Evolutionary conservation across 2,888 invertebrate genomes (phyloP).

Genomic region (Troglohyphantes excavatus): DNA sequence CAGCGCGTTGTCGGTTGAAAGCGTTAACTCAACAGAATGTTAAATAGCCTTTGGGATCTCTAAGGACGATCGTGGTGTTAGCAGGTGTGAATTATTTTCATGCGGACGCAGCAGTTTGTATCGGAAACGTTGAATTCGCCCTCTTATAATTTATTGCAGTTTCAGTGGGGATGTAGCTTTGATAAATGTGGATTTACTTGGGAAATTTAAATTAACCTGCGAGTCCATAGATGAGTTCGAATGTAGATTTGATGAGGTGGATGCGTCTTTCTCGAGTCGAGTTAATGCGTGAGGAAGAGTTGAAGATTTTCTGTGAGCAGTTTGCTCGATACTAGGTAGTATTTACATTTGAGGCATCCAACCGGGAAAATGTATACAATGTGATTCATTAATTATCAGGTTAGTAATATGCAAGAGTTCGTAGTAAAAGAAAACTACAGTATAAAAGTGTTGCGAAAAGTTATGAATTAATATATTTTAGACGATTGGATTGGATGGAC

Average conservation of each 20-base stretch:
- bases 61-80: neutral
- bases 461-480: too few species aligned
- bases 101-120: neutral
- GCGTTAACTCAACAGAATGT: constrained; percentile 5
- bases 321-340: too few species aligned
- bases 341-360: too few species aligned
- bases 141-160: neutral
- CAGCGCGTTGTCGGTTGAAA: neutral
- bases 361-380: too few species aligned
- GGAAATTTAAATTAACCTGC: neutral
- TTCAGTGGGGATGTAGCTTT: neutral
- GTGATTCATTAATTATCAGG: too few species aligned
- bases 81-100: neutral
- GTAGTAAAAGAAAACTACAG: too few species aligned
- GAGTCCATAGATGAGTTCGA: neutral
- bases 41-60: neutral
- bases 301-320: neutral
- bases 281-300: neutral
- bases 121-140: neutral
- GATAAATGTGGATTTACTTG: neutral
- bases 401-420: too few species aligned
- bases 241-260: neutral
- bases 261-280: neutral
- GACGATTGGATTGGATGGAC: too few species aligned
- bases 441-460: too few species aligned